These are phyloP conservation scores for Hedya salicella DNA, from an alignment of 2,888 invertebrate species.

Conservation along the genomic window DNA sequence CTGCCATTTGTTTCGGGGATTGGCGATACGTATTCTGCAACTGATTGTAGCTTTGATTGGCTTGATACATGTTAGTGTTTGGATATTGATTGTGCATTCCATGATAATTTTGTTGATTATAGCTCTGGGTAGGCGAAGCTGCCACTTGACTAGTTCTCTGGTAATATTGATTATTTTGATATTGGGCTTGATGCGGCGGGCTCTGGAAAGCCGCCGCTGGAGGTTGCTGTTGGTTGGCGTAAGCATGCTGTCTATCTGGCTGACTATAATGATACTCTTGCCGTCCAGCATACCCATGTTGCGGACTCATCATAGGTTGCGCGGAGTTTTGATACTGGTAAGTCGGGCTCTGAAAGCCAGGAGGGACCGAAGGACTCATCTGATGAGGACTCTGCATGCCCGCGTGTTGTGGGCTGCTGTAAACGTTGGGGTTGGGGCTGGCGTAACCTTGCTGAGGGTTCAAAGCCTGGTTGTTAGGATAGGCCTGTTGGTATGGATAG, in stretches of 20 bases:
- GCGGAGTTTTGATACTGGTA: conserved; percentile 77
- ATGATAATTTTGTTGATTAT: conserved; percentile 68
- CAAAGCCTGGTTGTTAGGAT: conserved; percentile 69
- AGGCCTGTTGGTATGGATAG: conserved; percentile 74
- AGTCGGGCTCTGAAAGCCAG: conserved; percentile 76
- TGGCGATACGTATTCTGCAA: conserved; percentile 73
- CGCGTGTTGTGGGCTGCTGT: conserved; percentile 75
- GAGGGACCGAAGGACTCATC: conserved; percentile 68
- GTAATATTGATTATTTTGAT: conserved; percentile 74
- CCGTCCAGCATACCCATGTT: conserved; percentile 64
- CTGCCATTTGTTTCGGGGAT: conserved; percentile 64
- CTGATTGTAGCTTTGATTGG: conserved; percentile 66
- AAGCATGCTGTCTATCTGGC: conserved; percentile 72
- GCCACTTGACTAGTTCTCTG: conserved; percentile 68
- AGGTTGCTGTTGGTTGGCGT: conserved; percentile 62
- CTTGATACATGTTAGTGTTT: conserved; percentile 63
- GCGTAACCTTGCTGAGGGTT: conserved; percentile 69
- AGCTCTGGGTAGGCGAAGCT: conserved; percentile 60
- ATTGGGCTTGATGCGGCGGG: conserved; percentile 76
- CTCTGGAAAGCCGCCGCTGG: conserved; percentile 66
- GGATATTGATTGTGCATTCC: conserved; percentile 69
- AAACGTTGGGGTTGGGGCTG: conserved; percentile 70
- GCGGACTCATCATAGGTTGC: conserved; percentile 77
- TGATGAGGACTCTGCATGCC: conserved; percentile 77
- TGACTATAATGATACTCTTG: conserved; percentile 75